Percentiles rank a stretch among this genome's conserved stretches.
These are phyloP conservation scores for Zaprionus kolodkinae DNA, from an alignment of 1,140 invertebrate genomes.

Conservation along the genomic window DNA sequence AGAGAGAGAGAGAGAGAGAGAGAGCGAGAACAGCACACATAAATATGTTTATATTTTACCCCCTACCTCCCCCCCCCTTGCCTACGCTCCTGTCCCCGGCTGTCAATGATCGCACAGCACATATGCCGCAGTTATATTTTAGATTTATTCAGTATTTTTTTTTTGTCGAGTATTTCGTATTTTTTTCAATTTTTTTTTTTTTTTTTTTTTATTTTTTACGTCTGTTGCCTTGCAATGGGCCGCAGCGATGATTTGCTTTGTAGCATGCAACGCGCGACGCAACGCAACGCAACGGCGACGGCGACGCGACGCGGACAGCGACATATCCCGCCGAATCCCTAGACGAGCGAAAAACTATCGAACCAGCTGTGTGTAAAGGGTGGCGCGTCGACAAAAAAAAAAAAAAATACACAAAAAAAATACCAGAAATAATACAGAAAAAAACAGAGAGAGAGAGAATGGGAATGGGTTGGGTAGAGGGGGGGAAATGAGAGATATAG, in stretches of 20 bases:
- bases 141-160: conserved; percentile 52
- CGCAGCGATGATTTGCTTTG: conserved; percentile 72
- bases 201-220: conserved; percentile 67
- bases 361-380: conserved; percentile 26
- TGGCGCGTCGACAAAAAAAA: neutral
- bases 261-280: conserved; percentile 55
- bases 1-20: neutral
- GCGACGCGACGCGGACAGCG: neutral
- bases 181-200: conserved; percentile 21
- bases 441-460: conserved; percentile 10
- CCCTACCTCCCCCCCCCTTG: conserved; percentile 1
- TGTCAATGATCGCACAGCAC: conserved; percentile 47
- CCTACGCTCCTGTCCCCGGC: neutral
- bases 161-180: neutral
- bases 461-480: neutral
- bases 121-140: conserved; percentile 73
- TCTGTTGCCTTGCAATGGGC: conserved; percentile 84
- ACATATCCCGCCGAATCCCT: conserved; percentile 33
- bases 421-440: conserved; percentile 1
- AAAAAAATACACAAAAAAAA: conserved; percentile 1
- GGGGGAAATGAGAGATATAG: conserved; percentile 20
- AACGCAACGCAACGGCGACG: too few relatives aligned
- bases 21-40: conserved; percentile 44
- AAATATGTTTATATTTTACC: conserved; percentile 73
- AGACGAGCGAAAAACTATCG: conserved; percentile 40